These are phyloP conservation scores for Nerophis ophidion DNA, from an alignment of 2,113 vertebrate species.

Conservation along the genomic window DNA sequence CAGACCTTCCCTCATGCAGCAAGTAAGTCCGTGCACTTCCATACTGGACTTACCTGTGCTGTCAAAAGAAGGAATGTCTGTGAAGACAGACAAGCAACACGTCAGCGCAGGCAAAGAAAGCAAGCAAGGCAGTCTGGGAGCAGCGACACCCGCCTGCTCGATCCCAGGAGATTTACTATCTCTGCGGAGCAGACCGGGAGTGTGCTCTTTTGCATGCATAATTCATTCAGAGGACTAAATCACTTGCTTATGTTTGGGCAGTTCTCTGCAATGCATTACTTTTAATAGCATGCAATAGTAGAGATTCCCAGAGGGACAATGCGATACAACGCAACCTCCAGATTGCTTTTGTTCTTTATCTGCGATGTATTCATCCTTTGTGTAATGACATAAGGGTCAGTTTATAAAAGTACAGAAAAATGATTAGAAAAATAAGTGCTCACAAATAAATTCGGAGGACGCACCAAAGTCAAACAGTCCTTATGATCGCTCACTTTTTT, in stretches of 20 bases:
- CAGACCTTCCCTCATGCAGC: conserved; percentile 36
- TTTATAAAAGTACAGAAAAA: background rate
- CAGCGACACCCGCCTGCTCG: conserved; percentile 31
- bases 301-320: conserved; percentile 28
- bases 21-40: conserved; percentile 16
- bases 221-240: conserved; percentile 55
- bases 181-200: conserved; percentile 37
- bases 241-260: conserved; percentile 34
- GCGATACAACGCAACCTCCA: conserved; percentile 33
- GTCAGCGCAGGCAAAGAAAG: conserved; percentile 15
- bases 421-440: background rate
- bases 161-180: conserved; percentile 30
- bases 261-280: conserved; percentile 33
- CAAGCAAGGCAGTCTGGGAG: conserved; percentile 7
- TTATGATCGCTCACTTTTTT: too few species aligned
- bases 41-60: conserved; percentile 69
- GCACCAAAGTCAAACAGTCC: too few species aligned
- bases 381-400: background rate
- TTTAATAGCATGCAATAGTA: conserved; percentile 18
- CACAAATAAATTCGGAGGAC: background rate
- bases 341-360: conserved; percentile 19
- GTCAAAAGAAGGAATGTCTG: conserved; percentile 77
- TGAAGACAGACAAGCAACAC: conserved; percentile 64
- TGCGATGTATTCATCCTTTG: background rate
- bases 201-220: conserved; percentile 60